Base-by-base conservation (phyloP, 2,113 vertebrate species). In the Otocyon megalotis region DNA sequence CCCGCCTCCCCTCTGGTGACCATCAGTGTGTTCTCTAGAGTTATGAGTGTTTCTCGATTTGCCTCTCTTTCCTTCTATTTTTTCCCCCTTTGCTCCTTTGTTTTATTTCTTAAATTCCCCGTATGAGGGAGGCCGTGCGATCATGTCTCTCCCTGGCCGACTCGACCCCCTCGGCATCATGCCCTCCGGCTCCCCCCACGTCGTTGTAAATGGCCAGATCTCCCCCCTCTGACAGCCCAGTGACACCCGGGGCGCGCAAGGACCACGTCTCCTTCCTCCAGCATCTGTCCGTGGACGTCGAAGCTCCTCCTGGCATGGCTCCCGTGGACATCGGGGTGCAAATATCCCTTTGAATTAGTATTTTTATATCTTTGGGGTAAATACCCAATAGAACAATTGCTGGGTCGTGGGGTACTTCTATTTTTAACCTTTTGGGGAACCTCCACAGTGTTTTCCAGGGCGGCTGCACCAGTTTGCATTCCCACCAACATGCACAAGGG, bases 251-350 rank as follows among this genome's bases (percentile, higher is more conserved):
- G 43, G 43, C 8, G 43, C 6, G 7, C 43, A 43, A 1, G 43
- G 43, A 43, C 43, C 43, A 43, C 43, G 7, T 43, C 43, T 43
- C 43, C 43, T 43, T 1, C 43, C 43, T 43, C 43, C 43, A 43
- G 43, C 43, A 43, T 43, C 43, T 43, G 6, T 43, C 43, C 1
- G 7, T 43, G 43, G 43, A 43, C 1, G 43, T 43, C 6, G 43
- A 43, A 1, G 43, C 43, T 43, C 43, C 43, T 43, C 43, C 43
- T 1, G 43, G 43, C 1, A 0, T 7, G 1, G 43, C 43, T 1
- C 43, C 43, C 1, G 43, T 43, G 43, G 43, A 43, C 65, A n/a
- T n/a, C 16, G 32, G 65, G 65, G 15, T 67, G 32, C 15, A 67
- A 3, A 8, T 17, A 17, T 17, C 16, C 32, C 32, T 67, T n/a